Evolutionary conservation across 1,140 invertebrate species (phyloP).

Genomic region (Amphibalanus amphitrite): DNA sequence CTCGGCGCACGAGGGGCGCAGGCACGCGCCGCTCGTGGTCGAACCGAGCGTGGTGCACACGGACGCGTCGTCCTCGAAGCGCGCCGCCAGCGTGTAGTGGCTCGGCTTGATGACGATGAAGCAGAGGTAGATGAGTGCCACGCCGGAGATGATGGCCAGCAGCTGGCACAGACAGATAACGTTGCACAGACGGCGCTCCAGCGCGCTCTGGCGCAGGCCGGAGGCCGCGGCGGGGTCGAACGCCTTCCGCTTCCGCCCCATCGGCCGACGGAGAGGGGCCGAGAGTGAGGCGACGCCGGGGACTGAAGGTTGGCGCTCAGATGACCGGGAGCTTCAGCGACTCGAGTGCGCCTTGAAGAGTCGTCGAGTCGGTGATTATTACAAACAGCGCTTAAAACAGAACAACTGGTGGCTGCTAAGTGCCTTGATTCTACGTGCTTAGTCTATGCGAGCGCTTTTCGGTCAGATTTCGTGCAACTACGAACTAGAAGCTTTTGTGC

Average conservation of each 20-base stretch:
- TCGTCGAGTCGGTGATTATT: too few relatives aligned
- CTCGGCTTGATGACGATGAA: constrained; percentile 73
- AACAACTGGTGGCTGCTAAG: too few relatives aligned
- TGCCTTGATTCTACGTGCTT: too few relatives aligned
- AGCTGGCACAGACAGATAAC: constrained; percentile 83
- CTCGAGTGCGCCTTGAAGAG: background rate
- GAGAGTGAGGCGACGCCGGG: too few relatives aligned
- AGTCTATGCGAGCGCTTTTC: too few relatives aligned
- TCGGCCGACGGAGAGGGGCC: background rate
- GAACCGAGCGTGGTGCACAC: constrained; percentile 61
- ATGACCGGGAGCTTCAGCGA: too few relatives aligned
- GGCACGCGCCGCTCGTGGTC: constrained; percentile 21
- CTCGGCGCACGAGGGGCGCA: constrained; percentile 68
- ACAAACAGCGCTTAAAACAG: too few relatives aligned
- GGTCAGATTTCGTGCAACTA: too few relatives aligned
- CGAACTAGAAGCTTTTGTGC: background rate
- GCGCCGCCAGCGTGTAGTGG: constrained; percentile 61
- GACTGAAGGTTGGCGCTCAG: too few relatives aligned
- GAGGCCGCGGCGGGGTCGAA: too few relatives aligned
- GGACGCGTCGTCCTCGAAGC: constrained; percentile 58
- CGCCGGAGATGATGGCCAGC: constrained; percentile 59
- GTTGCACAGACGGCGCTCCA: constrained; percentile 61
- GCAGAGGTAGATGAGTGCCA: constrained; percentile 70
- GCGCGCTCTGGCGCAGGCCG: background rate
- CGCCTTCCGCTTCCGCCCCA: background rate